Evolutionary conservation across 64 coral and sea anemone genomes (phyloP), one percentile per base, ranked within the genome.

Genomic region (Astreopora myriophthalma): DNA sequence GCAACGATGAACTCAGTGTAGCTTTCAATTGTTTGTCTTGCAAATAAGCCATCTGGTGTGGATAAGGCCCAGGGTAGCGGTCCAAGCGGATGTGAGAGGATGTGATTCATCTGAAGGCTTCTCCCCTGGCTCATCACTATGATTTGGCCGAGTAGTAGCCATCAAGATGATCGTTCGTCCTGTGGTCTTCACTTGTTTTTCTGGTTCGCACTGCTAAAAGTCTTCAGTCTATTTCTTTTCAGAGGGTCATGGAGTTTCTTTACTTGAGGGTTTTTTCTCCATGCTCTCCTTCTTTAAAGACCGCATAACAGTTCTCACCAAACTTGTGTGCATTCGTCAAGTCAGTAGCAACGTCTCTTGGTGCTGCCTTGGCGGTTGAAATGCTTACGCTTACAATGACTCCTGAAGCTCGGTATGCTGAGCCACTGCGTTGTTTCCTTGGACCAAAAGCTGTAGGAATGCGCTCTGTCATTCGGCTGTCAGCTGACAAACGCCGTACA

Each of bases 91-190:
- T 52, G 52, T 52, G 39, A 20, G 24, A 88, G 72, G 57, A 88
- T 76, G 16, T 75, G 35, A 33, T 73, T 34, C 86, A 88, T 88
- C 34, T 58, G 35, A 32, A 88, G 72, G 28, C 79, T 79, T 39
- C 55, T 30, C 34, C 24, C 75, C 69, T 90, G 74, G 35, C 49
- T 74, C 73, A 90, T 78, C 24, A 79, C 63, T 39, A 90, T 90
- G 29, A 90, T 81, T 64, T 60, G 6, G 16, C 52, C 88, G 80
- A 90, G 80, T 25, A 93, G 48, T 27, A 57, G 89, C 89, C 40
- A 84, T 92, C 31, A 92, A 52, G 85, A 68, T 92, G 29, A 92
- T 73, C 17, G 76, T 30, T 83, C 66, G 55, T 24, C 80, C 89
- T 58, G 33, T 74, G 14, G 91, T 58, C 60, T 73, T 92, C 30